These are phyloP conservation scores for Acrocephalus kingi DNA, from an alignment of 2,113 vertebrate genomes.

Conservation along the genomic window DNA sequence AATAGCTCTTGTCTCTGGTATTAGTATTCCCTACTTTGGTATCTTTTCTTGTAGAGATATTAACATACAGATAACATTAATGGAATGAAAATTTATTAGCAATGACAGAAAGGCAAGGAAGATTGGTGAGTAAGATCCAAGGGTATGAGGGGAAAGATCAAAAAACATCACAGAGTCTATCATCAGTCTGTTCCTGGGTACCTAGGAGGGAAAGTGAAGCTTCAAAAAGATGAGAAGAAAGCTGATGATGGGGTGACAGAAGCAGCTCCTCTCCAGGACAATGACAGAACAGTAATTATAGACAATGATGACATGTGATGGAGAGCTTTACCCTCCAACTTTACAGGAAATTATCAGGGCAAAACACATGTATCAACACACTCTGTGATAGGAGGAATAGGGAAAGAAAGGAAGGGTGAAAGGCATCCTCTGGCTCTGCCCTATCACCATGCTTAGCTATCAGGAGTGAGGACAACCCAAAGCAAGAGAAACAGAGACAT, in stretches of 20 bases:
- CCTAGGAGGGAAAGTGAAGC: conserved; percentile 16
- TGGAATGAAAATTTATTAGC: background rate
- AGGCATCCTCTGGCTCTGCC: background rate
- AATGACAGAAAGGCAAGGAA: conserved; percentile 4
- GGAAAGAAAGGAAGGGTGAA: background rate
- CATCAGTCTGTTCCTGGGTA: background rate
- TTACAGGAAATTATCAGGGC: background rate
- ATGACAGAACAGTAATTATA: conserved; percentile 53
- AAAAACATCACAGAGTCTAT: conserved; percentile 24
- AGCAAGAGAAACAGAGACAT: background rate
- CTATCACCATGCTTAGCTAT: accelerated
- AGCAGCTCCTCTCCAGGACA: conserved; percentile 27
- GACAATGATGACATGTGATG: conserved; percentile 19
- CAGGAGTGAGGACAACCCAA: background rate
- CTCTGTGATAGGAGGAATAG: background rate
- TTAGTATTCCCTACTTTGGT: background rate
- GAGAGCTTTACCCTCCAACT: conserved; percentile 10
- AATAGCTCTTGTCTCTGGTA: background rate
- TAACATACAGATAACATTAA: conserved; percentile 23
- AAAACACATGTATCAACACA: background rate
- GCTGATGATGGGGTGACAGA: background rate
- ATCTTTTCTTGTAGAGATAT: background rate
- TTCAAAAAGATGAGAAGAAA: conserved; percentile 56
- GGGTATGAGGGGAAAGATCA: conserved; percentile 31
- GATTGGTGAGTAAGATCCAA: background rate